Percentiles rank a stretch among this genome's conserved stretches.
Conservation (phyloP, 2,888 invertebrate genomes). For the Hirtodrosophila trivittata region DNA sequence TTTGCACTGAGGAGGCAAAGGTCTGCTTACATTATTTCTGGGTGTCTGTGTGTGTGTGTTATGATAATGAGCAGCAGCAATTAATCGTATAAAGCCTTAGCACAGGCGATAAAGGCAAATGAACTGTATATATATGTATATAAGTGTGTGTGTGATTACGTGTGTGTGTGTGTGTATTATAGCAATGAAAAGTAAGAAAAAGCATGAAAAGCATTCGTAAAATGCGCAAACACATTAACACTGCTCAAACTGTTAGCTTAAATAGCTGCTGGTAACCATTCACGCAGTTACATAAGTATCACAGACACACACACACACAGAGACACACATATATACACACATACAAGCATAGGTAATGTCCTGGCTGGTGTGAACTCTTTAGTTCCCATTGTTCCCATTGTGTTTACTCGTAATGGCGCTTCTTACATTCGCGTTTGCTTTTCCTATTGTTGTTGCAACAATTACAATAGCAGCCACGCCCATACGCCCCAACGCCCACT, state of each 20-base stretch:
- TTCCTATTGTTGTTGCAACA: slow-evolving; percentile 24
- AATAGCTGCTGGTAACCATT: slow-evolving; percentile 35
- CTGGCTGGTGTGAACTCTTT: slow-evolving; percentile 30
- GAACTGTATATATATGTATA: slow-evolving; percentile 24
- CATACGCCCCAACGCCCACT: slow-evolving; percentile 1
- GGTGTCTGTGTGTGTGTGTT: slow-evolving; percentile 37
- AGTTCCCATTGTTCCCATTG: slow-evolving; percentile 37
- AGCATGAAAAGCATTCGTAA: slow-evolving; percentile 27
- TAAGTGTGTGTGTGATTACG: slow-evolving; percentile 9
- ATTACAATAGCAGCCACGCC: slow-evolving; percentile 43
- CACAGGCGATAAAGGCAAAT: slow-evolving; percentile 59
- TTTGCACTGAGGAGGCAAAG: slow-evolving; percentile 25
- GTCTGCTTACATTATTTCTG: slow-evolving; percentile 54
- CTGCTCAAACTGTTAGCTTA: slow-evolving; percentile 34
- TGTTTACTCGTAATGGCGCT: slow-evolving; percentile 40
- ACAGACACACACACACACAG: slow-evolving; percentile 7
- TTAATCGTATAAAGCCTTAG: slow-evolving; percentile 61
- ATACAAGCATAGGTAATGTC: slow-evolving; percentile 10
- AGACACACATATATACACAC: slow-evolving; percentile 5
- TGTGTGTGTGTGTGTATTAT: slow-evolving; percentile 8
- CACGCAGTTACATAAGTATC: slow-evolving; percentile 2
- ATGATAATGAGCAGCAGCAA: slow-evolving; percentile 63
- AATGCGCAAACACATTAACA: slow-evolving; percentile 49
- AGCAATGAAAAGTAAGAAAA: slow-evolving; percentile 25
- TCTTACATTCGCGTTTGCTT: slow-evolving; percentile 29